Evolutionary conservation across 2,888 invertebrate genomes (phyloP).

Genomic region (Cryptops parisi): DNA sequence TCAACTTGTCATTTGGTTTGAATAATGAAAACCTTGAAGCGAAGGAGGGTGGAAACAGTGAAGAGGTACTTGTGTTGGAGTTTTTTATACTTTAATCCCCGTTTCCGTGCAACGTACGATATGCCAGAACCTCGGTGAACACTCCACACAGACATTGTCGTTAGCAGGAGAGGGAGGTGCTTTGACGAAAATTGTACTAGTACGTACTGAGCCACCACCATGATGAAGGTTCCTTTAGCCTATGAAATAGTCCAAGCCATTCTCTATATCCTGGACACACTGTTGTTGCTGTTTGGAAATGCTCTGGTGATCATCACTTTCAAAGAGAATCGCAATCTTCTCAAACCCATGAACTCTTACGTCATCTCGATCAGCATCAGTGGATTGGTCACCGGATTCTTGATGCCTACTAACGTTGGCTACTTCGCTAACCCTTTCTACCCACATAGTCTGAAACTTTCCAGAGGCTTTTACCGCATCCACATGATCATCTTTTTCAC

Average conservation of each 20-base stretch:
- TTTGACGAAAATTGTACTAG: too few species aligned
- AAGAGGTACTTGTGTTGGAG: too few species aligned
- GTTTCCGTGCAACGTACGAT: too few species aligned
- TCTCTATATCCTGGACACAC: conserved; percentile 10
- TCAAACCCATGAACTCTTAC: conserved; percentile 17
- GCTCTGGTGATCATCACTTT: conserved; percentile 14
- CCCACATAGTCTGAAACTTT: background rate
- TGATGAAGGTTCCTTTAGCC: conserved; percentile 11
- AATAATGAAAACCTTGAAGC: too few species aligned
- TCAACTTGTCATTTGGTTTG: too few species aligned
- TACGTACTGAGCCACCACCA: too few species aligned
- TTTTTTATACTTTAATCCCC: too few species aligned
- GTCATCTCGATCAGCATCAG: conserved; percentile 18
- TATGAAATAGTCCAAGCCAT: conserved; percentile 13
- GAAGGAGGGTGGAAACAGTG: too few species aligned
- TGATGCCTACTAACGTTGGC: conserved; percentile 15
- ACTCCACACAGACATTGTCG: too few species aligned
- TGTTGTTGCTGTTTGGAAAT: conserved; percentile 13
- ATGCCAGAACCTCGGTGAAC: too few species aligned
- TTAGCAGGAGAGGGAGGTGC: too few species aligned
- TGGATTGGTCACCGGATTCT: conserved; percentile 16
- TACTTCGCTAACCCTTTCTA: conserved; percentile 15
- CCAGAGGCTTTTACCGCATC: conserved; percentile 10
- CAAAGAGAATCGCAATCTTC: conserved; percentile 11
- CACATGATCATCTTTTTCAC: conserved; percentile 14